Evolutionary conservation across 2,888 invertebrate genomes (phyloP), one percentile per base, ranked within the genome.

Genomic region (Physocephala rufipes): DNA sequence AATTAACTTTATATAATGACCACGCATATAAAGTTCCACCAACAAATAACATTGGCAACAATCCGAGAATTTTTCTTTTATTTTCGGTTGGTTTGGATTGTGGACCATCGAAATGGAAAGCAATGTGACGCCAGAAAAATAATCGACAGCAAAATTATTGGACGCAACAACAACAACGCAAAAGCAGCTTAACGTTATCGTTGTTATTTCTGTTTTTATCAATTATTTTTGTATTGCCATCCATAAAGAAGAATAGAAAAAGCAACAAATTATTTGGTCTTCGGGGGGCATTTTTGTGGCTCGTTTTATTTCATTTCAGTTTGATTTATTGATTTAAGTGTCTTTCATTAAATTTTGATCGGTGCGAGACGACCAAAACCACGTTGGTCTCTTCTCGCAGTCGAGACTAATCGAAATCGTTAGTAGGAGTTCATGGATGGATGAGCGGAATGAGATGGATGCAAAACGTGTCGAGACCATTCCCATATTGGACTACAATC

Each of bases 291-390:
- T 24, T 66, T 66, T 55, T 15, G 58, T 58, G 24, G 58, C 16
- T 58, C 28, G 26, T 28, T 24, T 58, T 58, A 24, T 24, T 24
- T 24, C 58, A 24, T 24, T 24, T 58, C 58, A 3, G 24, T 12
- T 58, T 81, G 81, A 81, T 81, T 81, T 81, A 80, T 82, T 80
- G 81, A 80, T 78, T 80, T 80, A 79, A 81, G 80, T 81, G 81
- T 78, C 76, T 79, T 82, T 81, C 80, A 80, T 80, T 80, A 82
- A 80, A 82, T 82, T 80, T 81, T 82, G 80, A 80, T 80, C 81
- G 80, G 82, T n/a, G 9, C 36, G 36, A 36, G 36, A 36, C 4
- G 36, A n/a, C n/a, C n/a, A n/a, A 61, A 59, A 43, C 68, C 68
- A 28, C 67, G 67, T 67, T 58, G 58, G 58, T 58, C 21, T 55